These are phyloP conservation scores for Nomada goodeniana DNA, from an alignment of 2,888 invertebrate genomes.

Conservation along the genomic window DNA sequence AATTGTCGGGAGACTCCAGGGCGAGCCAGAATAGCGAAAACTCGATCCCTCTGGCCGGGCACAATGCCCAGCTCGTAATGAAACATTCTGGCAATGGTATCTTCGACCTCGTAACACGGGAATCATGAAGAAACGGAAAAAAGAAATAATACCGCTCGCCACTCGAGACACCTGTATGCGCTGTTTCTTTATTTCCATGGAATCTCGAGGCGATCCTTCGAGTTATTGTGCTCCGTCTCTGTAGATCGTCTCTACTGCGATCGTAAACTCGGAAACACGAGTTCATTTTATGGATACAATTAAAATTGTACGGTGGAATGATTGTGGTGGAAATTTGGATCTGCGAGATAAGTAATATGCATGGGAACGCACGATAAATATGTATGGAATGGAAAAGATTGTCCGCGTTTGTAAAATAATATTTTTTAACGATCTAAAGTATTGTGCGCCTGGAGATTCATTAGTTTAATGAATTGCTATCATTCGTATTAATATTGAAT, in stretches of 20 bases:
- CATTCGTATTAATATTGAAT: no score
- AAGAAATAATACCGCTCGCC: slow-evolving; percentile 7
- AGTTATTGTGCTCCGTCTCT: not conserved
- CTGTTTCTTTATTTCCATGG: not conserved
- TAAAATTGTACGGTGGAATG: not conserved
- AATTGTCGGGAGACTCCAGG: slow-evolving; percentile 45
- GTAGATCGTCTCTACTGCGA: not conserved
- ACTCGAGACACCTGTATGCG: not conserved
- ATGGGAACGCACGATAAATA: no score
- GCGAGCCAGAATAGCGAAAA: slow-evolving; percentile 53
- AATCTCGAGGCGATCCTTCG: not conserved
- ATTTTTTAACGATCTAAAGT: no score
- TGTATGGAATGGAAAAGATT: no score
- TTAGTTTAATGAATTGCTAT: no score
- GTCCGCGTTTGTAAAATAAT: no score
- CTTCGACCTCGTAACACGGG: slow-evolving; percentile 17
- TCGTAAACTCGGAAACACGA: not conserved
- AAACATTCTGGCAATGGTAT: slow-evolving; percentile 52
- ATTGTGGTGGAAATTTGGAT: no score
- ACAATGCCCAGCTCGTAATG: slow-evolving; percentile 53
- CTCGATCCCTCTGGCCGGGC: slow-evolving; percentile 47
- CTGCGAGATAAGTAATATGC: no score
- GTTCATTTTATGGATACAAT: not conserved
- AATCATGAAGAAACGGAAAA: not conserved
- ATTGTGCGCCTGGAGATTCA: no score